A percentile compares a stretch with the other conserved stretches of the same genome.
Conservation (phyloP, 2,888 invertebrate species). For the Trissoscelio sp. region DNA sequence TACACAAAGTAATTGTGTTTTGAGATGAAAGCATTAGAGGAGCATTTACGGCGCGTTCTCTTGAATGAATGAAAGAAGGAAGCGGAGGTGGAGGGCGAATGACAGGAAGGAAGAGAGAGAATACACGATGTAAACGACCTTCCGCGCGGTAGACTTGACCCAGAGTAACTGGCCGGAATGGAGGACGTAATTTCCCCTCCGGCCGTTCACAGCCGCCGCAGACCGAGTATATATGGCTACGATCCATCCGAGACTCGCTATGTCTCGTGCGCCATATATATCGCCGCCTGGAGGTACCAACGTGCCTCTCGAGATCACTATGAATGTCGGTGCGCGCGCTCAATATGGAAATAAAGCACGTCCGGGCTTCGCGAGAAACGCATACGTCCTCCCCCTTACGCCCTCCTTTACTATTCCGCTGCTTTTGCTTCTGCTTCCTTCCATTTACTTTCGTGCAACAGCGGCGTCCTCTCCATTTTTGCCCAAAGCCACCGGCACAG, state of each 20-base stretch:
- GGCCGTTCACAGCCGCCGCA: slow-evolving; percentile 62
- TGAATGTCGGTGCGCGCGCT: slow-evolving; percentile 73
- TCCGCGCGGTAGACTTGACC: slow-evolving; percentile 69
- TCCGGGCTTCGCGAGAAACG: slow-evolving; percentile 76
- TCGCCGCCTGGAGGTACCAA: slow-evolving; percentile 73
- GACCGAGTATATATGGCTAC: slow-evolving; percentile 62
- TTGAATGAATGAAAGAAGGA: slow-evolving; percentile 50
- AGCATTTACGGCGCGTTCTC: slow-evolving; percentile 21
- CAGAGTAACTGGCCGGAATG: slow-evolving; percentile 70
- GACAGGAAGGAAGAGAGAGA: slow-evolving; percentile 62
- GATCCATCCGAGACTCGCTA: slow-evolving; percentile 72
- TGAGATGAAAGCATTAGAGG: slow-evolving; percentile 45
- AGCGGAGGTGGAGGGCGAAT: slow-evolving; percentile 38
- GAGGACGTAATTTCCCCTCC: slow-evolving; percentile 72
- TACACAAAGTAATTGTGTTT: slow-evolving; percentile 45
- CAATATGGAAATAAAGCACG: slow-evolving; percentile 80
- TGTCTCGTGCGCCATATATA: slow-evolving; percentile 72
- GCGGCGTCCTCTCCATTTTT: slow-evolving; percentile 39
- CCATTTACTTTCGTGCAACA: slow-evolving; percentile 69
- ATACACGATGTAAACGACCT: slow-evolving; percentile 67
- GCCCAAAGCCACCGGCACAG: slow-evolving; percentile 36
- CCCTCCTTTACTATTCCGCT: slow-evolving; percentile 60
- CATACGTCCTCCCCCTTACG: slow-evolving; percentile 71
- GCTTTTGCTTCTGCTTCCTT: slow-evolving; percentile 59
- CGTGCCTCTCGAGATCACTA: slow-evolving; percentile 76